phyloP scores from a whole-genome alignment of 2,888 invertebrate genomes.

The Pheosia gnoma region DNA sequence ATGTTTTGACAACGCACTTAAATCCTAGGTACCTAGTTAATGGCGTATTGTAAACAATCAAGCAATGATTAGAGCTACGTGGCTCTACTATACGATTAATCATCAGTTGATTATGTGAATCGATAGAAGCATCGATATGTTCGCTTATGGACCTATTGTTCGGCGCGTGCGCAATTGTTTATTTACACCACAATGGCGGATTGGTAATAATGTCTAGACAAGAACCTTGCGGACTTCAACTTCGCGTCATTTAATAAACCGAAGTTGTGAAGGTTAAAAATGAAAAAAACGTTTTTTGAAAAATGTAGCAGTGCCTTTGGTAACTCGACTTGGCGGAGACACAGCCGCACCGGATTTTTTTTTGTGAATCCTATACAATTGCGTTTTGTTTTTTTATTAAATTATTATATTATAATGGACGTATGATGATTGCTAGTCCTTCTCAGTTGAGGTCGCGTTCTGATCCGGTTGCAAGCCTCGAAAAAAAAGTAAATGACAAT shows the following conservation, averaged over 20 bases:
- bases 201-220: conserved; percentile 27
- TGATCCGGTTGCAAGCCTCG: too few relatives aligned
- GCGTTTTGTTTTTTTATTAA: too few relatives aligned
- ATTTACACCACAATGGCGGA: conserved; percentile 28
- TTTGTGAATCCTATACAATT: too few relatives aligned
- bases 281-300: too few relatives aligned
- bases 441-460: too few relatives aligned
- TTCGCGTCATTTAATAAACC: not conserved
- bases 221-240: conserved; percentile 6
- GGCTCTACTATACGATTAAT: conserved; percentile 11
- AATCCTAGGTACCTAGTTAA: not conserved
- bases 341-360: too few relatives aligned
- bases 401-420: too few relatives aligned
- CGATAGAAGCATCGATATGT: conserved; percentile 17
- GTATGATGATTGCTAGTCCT: too few relatives aligned
- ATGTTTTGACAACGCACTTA: not conserved
- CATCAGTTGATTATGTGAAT: conserved; percentile 22
- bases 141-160: conserved; percentile 36
- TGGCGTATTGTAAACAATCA: not conserved
- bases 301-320: too few relatives aligned
- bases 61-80: not conserved
- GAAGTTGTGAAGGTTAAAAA: not conserved
- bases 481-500: too few relatives aligned
- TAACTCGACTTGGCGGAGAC: too few relatives aligned
- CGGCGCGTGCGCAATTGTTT: conserved; percentile 11